Evolutionary conservation across 2,797 vertebrate species (phyloP).

Genomic region (Holocentrus rufus): DNA sequence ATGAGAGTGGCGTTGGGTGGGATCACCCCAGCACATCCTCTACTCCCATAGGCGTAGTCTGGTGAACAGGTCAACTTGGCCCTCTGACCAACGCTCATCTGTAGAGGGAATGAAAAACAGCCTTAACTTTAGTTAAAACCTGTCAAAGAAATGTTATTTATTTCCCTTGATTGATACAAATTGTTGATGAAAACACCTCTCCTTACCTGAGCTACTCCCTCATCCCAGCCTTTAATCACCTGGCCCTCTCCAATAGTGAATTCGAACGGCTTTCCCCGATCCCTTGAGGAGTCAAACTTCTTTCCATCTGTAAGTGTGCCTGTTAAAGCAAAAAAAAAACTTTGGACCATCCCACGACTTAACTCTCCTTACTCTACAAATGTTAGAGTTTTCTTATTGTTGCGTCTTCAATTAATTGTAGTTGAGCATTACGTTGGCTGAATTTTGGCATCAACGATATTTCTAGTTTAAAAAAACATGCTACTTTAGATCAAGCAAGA

Average conservation of each 20-base stretch:
- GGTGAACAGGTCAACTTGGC: slow-evolving; percentile 89
- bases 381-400: too few relatives aligned
- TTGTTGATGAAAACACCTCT: not conserved
- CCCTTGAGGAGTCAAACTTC: slow-evolving; percentile 92
- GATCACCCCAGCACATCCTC: slow-evolving; percentile 87
- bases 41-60: slow-evolving; percentile 87
- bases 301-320: slow-evolving; percentile 88
- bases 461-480: too few relatives aligned
- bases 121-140: not conserved
- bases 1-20: slow-evolving; percentile 87
- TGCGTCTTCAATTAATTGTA: too few relatives aligned
- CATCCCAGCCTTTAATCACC: slow-evolving; percentile 94
- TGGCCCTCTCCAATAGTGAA: slow-evolving; percentile 86
- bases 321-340: slow-evolving; percentile 60
- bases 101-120: slow-evolving; percentile 5
- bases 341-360: not conserved
- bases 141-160: not conserved
- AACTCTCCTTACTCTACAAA: too few relatives aligned
- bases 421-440: too few relatives aligned
- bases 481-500: too few relatives aligned
- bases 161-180: not conserved
- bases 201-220: slow-evolving; percentile 88
- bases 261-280: slow-evolving; percentile 86
- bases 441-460: too few relatives aligned
- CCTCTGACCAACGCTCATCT: slow-evolving; percentile 90